Evolutionary conservation across 2,797 vertebrate species (phyloP).

Genomic region (Cygnus olor): DNA sequence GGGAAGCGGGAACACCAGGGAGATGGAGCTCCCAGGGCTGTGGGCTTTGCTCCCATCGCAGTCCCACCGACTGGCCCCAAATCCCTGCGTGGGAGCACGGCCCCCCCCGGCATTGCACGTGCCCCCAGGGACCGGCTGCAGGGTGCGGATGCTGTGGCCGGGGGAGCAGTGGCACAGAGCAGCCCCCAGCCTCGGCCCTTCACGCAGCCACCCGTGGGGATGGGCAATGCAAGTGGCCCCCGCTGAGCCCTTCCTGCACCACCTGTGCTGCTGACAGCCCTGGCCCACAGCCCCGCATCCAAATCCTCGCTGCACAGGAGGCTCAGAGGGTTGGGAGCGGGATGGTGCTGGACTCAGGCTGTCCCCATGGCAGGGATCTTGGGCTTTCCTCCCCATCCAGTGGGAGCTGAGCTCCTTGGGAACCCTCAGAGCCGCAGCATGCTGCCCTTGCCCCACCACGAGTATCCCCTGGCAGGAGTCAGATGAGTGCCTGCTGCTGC

Average conservation of each 20-base stretch:
- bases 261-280: not conserved
- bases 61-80: not conserved
- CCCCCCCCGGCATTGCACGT: not conserved
- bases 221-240: not conserved
- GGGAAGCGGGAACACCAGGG: not conserved
- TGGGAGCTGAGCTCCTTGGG: not conserved
- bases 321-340: fast-evolving
- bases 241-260: not conserved
- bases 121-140: too few species aligned
- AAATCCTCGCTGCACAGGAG: fast-evolving
- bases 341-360: not conserved
- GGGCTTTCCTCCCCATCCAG: not conserved
- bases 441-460: not conserved
- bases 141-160: too few species aligned
- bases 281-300: not conserved
- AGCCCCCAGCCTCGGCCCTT: too few species aligned
- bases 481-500: fast-evolving
- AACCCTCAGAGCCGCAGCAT: not conserved
- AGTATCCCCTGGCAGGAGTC: not conserved
- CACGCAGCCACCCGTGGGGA: not conserved
- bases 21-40: not conserved
- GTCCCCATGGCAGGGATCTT: not conserved
- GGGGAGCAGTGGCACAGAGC: too few species aligned
- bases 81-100: fast-evolving
- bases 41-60: not conserved